Conservation (phyloP, 2,113 vertebrate species). For the Psophia crepitans region DNA sequence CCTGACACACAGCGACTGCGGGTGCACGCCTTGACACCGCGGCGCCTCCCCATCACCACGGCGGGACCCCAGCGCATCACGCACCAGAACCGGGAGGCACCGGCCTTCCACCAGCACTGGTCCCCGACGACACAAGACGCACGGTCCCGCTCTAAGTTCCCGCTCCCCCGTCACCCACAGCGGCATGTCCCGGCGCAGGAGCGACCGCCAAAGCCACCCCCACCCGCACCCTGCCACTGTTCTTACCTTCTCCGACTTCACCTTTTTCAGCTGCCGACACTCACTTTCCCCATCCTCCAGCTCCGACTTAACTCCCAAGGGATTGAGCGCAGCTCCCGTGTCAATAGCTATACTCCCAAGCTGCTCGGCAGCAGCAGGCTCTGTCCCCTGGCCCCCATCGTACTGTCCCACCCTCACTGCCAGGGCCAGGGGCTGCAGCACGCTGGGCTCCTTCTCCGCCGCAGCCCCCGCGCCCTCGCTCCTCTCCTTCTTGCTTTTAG, state of each 20-base stretch:
- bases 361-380: slow-evolving; percentile 85
- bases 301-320: slow-evolving; percentile 90
- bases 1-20: neutral
- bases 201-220: rapidly evolving
- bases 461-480: slow-evolving; percentile 81
- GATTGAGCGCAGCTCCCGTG: slow-evolving; percentile 88
- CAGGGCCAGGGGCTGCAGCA: slow-evolving; percentile 86
- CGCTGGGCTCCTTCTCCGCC: slow-evolving; percentile 87
- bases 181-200: rapidly evolving
- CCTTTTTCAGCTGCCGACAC: slow-evolving; percentile 92
- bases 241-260: slow-evolving; percentile 98
- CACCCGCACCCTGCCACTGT: neutral
- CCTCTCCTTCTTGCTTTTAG: slow-evolving; percentile 97
- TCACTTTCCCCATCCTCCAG: slow-evolving; percentile 92
- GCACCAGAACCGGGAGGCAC: rapidly evolving
- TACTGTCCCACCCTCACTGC: slow-evolving; percentile 86
- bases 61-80: neutral
- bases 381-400: slow-evolving; percentile 85
- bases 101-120: neutral
- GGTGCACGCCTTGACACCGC: too few relatives aligned
- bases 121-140: neutral
- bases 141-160: rapidly evolving
- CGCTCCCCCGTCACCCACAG: rapidly evolving
- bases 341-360: slow-evolving; percentile 96
- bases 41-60: rapidly evolving